Evolutionary conservation across 2,113 vertebrate genomes (phyloP).

Genomic region (Lamprologus tigripictilis): DNA sequence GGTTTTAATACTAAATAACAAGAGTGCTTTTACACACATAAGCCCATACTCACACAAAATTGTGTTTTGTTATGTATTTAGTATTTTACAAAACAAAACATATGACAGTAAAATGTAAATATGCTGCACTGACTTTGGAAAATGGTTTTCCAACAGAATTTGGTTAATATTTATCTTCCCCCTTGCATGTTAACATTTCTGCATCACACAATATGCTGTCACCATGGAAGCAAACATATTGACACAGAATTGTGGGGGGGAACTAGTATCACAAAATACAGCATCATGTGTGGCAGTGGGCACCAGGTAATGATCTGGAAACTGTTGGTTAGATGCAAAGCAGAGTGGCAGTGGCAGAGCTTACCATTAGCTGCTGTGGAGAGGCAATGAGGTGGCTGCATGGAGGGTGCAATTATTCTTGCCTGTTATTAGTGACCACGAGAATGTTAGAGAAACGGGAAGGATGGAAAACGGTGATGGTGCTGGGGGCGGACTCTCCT

Average conservation of each 20-base stretch:
- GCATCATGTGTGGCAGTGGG: not conserved
- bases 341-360: not conserved
- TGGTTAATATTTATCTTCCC: not conserved
- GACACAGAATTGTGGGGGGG: not conserved
- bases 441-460: not conserved
- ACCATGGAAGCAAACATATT: not conserved
- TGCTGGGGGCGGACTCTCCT: slow-evolving; percentile 6
- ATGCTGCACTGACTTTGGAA: not conserved
- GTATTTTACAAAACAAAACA: not conserved
- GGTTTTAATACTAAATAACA: not conserved
- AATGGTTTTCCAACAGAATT: not conserved
- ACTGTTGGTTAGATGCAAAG: not conserved
- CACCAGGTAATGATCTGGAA: not conserved
- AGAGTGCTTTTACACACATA: not conserved
- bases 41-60: not conserved
- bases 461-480: not conserved
- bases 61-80: not conserved
- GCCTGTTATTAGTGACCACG: slow-evolving; percentile 10
- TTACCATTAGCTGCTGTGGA: not conserved
- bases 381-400: not conserved
- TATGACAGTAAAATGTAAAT: not conserved
- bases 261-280: not conserved
- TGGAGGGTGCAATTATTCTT: not conserved
- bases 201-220: not conserved
- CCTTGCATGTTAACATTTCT: not conserved